phyloP scores from a whole-genome alignment of 2,888 invertebrate species.

The Sipha maydis region DNA sequence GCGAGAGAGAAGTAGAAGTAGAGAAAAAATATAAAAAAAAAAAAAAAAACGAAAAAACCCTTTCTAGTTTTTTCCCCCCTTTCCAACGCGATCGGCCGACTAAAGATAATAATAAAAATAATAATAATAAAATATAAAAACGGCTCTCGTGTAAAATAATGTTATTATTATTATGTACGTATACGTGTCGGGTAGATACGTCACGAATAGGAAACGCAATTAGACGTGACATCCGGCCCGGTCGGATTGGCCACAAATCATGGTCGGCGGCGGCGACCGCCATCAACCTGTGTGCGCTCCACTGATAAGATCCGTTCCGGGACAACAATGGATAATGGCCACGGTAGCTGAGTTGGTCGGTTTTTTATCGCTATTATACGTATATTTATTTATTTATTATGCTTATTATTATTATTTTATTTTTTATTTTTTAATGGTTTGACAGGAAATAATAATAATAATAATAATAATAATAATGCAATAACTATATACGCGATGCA shows the following conservation, averaged over 20 bases:
- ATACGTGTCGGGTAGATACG: constrained; percentile 60
- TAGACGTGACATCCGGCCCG: constrained; percentile 62
- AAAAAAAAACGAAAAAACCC: constrained; percentile 22
- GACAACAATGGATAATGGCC: constrained; percentile 62
- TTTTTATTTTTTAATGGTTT: constrained; percentile 28
- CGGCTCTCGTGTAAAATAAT: constrained; percentile 15
- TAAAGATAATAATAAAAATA: constrained; percentile 6
- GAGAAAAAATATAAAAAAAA: not conserved
- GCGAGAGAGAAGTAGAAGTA: not conserved
- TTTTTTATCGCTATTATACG: not conserved
- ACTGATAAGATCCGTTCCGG: constrained; percentile 60
- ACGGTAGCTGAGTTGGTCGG: constrained; percentile 43
- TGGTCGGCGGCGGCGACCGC: constrained; percentile 46
- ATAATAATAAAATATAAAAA: not conserved
- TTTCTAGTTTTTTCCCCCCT: not conserved
- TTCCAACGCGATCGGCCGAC: not conserved
- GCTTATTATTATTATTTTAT: constrained; percentile 5
- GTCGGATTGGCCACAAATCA: constrained; percentile 61
- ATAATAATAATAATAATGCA: not conserved
- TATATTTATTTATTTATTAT: constrained; percentile 1
- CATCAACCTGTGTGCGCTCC: constrained; percentile 52
- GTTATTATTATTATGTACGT: constrained; percentile 13
- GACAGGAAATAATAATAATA: constrained; percentile 5
- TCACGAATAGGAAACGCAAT: constrained; percentile 62
- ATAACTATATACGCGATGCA: not conserved